These are phyloP conservation scores for Laticauda colubrina DNA, from an alignment of 2,113 vertebrate species.

Conservation along the genomic window DNA sequence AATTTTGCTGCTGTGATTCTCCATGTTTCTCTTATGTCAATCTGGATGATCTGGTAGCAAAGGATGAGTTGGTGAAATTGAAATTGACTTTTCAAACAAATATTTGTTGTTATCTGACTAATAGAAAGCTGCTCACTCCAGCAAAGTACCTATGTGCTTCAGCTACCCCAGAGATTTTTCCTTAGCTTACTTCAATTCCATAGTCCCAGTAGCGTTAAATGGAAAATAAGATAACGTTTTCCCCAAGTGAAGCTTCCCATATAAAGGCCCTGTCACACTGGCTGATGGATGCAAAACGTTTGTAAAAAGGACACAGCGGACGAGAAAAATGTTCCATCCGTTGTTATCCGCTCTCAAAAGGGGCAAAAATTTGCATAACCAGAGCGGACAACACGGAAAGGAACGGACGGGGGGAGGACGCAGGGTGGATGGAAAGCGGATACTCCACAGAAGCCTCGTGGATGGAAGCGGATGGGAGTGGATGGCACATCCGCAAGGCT, in stretches of 20 bases:
- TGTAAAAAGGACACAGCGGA: too few relatives aligned
- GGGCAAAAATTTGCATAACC: too few relatives aligned
- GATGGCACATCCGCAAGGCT: too few relatives aligned
- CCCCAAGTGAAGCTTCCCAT: neutral
- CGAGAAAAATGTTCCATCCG: too few relatives aligned
- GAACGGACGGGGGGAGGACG: too few relatives aligned
- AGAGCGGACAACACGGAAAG: too few relatives aligned
- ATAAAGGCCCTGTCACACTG: too few relatives aligned
- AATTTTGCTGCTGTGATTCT: neutral
- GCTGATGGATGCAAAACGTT: too few relatives aligned
- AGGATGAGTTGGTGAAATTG: neutral
- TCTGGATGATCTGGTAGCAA: neutral
- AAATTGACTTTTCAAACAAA: neutral
- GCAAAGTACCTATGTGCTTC: neutral
- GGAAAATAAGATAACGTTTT: neutral
- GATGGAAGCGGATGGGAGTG: too few relatives aligned
- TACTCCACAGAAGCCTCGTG: too few relatives aligned
- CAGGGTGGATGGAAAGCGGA: too few relatives aligned
- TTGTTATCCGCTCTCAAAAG: too few relatives aligned
- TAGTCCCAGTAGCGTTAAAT: neutral
- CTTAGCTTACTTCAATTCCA: neutral
- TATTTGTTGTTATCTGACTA: neutral
- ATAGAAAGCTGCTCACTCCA: neutral
- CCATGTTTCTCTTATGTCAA: neutral
- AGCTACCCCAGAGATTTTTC: neutral